Base-by-base conservation (phyloP, 1,140 invertebrate species). In the Gryon sp. region DNA sequence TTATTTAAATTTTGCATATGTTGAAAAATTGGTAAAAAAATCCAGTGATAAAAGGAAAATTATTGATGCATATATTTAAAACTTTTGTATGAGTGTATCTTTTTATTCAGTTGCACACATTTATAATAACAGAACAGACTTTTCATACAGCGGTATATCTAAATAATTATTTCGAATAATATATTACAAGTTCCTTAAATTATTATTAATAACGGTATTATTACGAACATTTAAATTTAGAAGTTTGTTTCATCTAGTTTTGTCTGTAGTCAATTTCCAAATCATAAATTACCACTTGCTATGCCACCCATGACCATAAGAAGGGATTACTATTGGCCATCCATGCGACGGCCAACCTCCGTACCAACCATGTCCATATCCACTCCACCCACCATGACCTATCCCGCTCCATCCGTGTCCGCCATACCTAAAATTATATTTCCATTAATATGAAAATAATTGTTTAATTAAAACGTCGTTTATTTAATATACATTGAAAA, bases 271-370 rank as follows among this genome's bases (percentile, higher is more conserved):
- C 2, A 15, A 19, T 50, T 20, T 45, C 1, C 4, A 1, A 32
- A 4, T 19, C 50, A 59, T 59, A 20, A 0, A 55, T 34, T 73
- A 63, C 50, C 59, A 63, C 9, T 74, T 73, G 2, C 7, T 3
- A 36, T 70, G 55, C 68, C 68, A 72, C 11, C 68, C 68, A 40
- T 63, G 55, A 7, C 68, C 41, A 36, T 72, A 48, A 32, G 22
- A 11, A 18, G 57, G 26, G 6, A 70, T 8, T 9, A 53, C 18
- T 1, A 63, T 0, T 22, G 68, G 68, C 57, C 38, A 72, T 20
- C 57, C 57, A 48, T 59, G 45, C 1, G 48, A 65, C 1, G 2
- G 2, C 26, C 46, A 60, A 11, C 55, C 55, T 22, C 48, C 59
- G 2, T 40, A 30, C 63, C 63, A 38, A 26, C 50, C 50, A 22